Conservation (phyloP, 2,113 vertebrate species). For the Nesoenas mayeri region DNA sequence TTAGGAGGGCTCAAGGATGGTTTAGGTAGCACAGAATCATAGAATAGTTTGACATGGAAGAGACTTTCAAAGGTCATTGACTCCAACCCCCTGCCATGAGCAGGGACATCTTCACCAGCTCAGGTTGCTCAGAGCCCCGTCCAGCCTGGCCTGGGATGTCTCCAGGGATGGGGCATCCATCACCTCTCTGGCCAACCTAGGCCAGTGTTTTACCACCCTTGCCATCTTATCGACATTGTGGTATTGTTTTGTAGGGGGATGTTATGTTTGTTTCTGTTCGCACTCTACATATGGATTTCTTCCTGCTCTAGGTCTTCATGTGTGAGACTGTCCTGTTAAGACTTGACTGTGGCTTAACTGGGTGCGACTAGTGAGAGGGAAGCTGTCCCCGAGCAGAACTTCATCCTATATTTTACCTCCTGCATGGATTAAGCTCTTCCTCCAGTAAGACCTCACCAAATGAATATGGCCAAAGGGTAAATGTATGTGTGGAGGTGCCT, state of each 20-base stretch:
- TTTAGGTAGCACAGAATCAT: background rate
- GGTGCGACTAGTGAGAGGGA: background rate
- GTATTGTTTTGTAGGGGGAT: background rate
- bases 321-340: background rate
- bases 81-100: no score
- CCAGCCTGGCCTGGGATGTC: no score
- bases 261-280: background rate
- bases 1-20: background rate
- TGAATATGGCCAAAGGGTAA: fast-evolving
- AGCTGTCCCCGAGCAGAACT: background rate
- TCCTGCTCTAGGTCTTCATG: background rate
- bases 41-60: no score
- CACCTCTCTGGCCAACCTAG: no score
- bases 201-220: no score
- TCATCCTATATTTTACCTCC: background rate
- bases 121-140: no score
- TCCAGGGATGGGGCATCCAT: no score
- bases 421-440: background rate
- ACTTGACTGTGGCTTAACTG: background rate
- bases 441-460: background rate
- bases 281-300: background rate
- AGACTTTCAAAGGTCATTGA: no score
- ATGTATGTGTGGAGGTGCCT: background rate
- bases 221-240: fast-evolving
- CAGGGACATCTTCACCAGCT: no score